A percentile compares a stretch with the other conserved stretches of the same genome.
These are phyloP conservation scores for Pseudopleuronectes americanus DNA, from an alignment of 2,797 vertebrate genomes.

Conservation along the genomic window DNA sequence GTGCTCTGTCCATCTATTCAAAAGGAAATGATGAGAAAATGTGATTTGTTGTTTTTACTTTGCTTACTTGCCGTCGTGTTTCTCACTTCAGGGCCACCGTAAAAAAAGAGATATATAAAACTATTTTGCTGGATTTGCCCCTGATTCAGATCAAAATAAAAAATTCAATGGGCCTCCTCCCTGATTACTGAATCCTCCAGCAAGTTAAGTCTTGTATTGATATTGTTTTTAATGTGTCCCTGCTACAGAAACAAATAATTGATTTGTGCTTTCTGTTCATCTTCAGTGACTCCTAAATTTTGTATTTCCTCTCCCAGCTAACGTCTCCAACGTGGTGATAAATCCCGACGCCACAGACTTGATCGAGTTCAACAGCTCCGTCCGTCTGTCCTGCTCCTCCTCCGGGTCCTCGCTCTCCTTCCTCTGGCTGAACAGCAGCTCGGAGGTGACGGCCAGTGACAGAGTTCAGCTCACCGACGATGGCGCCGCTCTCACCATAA, in stretches of 20 bases:
- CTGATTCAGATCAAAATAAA: too few relatives aligned
- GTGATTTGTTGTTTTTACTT: too few relatives aligned
- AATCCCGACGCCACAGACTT: not conserved
- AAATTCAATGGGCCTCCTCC: too few relatives aligned
- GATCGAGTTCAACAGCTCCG: not conserved
- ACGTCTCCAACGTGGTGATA: not conserved
- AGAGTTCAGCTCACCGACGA: constrained; percentile 52
- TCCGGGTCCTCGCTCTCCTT: constrained; percentile 52
- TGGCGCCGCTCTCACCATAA: constrained; percentile 57
- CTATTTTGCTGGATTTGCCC: too few relatives aligned
- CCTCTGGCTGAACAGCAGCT: constrained; percentile 68
- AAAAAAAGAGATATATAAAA: too few relatives aligned
- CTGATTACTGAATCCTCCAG: too few relatives aligned
- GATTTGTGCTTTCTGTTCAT: not conserved
- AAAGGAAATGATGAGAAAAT: too few relatives aligned
- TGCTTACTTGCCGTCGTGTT: too few relatives aligned
- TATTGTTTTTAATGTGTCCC: not conserved
- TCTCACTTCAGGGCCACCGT: too few relatives aligned
- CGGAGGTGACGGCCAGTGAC: constrained; percentile 40
- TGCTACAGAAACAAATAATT: not conserved
- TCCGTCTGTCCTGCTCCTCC: constrained; percentile 59
- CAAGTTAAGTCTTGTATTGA: too few relatives aligned
- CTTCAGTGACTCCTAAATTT: too few relatives aligned
- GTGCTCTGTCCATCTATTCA: too few relatives aligned
- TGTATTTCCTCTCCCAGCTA: not conserved